A percentile compares a stretch with the other conserved stretches of the same genome.
These are phyloP conservation scores for Meta bourneti DNA, from an alignment of 2,888 invertebrate species.

Conservation along the genomic window DNA sequence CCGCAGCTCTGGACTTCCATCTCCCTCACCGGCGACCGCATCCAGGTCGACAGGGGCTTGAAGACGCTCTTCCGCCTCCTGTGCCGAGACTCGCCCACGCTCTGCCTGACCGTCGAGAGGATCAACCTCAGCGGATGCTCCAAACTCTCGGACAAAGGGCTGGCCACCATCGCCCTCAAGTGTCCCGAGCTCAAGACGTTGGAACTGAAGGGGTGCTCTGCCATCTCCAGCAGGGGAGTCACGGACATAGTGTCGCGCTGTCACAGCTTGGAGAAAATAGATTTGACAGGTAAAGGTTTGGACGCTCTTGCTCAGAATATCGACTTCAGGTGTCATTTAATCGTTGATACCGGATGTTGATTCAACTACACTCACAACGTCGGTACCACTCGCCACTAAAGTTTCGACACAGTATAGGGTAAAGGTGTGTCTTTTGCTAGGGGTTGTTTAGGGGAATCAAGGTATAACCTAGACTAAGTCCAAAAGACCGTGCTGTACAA, in stretches of 20 bases:
- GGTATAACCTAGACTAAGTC: too few relatives aligned
- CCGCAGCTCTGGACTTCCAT: constrained; percentile 88
- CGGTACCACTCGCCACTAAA: too few relatives aligned
- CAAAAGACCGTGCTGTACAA: too few relatives aligned
- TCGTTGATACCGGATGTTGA: too few relatives aligned
- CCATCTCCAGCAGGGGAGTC: constrained; percentile 88
- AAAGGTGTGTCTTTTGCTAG: too few relatives aligned
- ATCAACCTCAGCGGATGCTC: constrained; percentile 87
- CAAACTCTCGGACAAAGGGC: constrained; percentile 89
- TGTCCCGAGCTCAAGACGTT: constrained; percentile 91
- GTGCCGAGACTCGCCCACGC: constrained; percentile 83
- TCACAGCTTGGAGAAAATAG: constrained; percentile 90
- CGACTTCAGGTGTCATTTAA: too few relatives aligned
- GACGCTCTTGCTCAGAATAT: too few relatives aligned
- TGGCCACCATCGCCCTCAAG: constrained; percentile 87
- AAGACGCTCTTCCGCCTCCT: constrained; percentile 79
- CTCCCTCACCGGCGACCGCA: constrained; percentile 84
- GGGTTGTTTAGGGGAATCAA: too few relatives aligned
- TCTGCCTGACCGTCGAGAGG: constrained; percentile 86
- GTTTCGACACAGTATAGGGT: too few relatives aligned
- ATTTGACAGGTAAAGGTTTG: constrained; percentile 87
- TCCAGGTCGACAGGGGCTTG: constrained; percentile 86
- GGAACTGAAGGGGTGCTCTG: constrained; percentile 88
- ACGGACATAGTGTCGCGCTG: constrained; percentile 90
- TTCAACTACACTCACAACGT: too few relatives aligned